These are phyloP conservation scores for Ischnus inquisitorius DNA, from an alignment of 2,888 invertebrate genomes.

Conservation along the genomic window DNA sequence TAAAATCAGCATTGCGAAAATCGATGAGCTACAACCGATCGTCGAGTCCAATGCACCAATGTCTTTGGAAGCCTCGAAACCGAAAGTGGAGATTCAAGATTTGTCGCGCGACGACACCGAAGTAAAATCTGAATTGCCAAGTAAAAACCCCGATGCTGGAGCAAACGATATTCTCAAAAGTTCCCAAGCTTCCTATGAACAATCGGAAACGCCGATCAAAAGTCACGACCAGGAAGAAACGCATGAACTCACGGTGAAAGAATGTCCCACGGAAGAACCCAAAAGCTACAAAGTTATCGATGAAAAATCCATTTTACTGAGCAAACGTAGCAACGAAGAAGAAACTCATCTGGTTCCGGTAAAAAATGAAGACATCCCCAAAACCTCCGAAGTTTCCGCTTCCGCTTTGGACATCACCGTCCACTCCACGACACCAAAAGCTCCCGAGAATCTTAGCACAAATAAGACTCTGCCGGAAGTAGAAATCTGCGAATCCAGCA, in stretches of 20 bases:
- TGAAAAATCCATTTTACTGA: constrained; percentile 14
- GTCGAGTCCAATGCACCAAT: constrained; percentile 5
- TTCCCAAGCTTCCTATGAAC: not conserved
- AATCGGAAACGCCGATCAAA: constrained; percentile 21
- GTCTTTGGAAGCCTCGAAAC: not conserved
- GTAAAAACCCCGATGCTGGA: not conserved
- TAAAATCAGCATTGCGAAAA: not conserved
- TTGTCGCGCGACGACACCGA: not conserved
- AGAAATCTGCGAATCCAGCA: not conserved
- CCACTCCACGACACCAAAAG: not conserved
- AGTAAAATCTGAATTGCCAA: not conserved
- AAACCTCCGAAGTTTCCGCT: constrained; percentile 10
- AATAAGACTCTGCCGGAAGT: constrained; percentile 11
- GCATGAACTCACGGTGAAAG: not conserved
- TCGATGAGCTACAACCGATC: not conserved
- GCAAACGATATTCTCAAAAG: not conserved
- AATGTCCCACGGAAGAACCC: not conserved
- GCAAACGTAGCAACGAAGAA: constrained; percentile 20
- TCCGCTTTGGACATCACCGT: constrained; percentile 8
- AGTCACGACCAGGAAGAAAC: constrained; percentile 42
- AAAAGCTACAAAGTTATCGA: not conserved
- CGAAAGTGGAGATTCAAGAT: not conserved
- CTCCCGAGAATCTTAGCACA: constrained; percentile 28
- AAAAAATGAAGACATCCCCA: not conserved
- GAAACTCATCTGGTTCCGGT: not conserved